Evolutionary conservation across 2,888 invertebrate species (phyloP), one percentile per base, ranked within the genome.

Genomic region (Oligia strigilis): DNA sequence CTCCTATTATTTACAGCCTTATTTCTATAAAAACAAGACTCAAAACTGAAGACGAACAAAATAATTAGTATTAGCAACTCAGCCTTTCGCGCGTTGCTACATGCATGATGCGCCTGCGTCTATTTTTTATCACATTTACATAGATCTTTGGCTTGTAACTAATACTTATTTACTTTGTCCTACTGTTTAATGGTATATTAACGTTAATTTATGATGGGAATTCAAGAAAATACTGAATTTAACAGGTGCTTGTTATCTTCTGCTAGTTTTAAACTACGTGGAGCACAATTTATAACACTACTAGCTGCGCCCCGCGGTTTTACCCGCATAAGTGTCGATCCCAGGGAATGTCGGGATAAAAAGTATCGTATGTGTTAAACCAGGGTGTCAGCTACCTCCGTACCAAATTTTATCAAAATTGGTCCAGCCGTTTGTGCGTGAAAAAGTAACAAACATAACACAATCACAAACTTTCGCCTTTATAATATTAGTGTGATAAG

Each of bases 101-200:
- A 76, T 40, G 85, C 73, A 77, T 23, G 88, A 90, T 87, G 83
- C 88, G 80, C 80, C n/a, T 23, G 71, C 77, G 81, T 82, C 65
- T 65, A 52, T 84, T 89, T 90, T 88, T 85, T 91, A 72, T 46
- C 29, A 36, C 55, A 90, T 90, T 90, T 74, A 72, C 90, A 89
- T 89, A 75, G 46, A 76, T 9, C n/a, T 87, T 80, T 82, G 90
- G 90, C 46, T 67, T 72, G 87, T 80, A 81, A 88, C 81, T 88
- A 84, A 86, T 85, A 84, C 75, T 85, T 81, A 86, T 86, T 80
- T 81, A 90, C 71, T 89, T 60, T 67, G n/a, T 76, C 77, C 75
- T 75, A 66, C 84, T 85, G 88, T 83, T 85, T 81, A 62, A 88
- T 76, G 78, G 78, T 13, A 40, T 49, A 87, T 86, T 78, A 77